Base-by-base conservation (phyloP, 2,113 vertebrate species). In the Saccopteryx bilineata region DNA sequence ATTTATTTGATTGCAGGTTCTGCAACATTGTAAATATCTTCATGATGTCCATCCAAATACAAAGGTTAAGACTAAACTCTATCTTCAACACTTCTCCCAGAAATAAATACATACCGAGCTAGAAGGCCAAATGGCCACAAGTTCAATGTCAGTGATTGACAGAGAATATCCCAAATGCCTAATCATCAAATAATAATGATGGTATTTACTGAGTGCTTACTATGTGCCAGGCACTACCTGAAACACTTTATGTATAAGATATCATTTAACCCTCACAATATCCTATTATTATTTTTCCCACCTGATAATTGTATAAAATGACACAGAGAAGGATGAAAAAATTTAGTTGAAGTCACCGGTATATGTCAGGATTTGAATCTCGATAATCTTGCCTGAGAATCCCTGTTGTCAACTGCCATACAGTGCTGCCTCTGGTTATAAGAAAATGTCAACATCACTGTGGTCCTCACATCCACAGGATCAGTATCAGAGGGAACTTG, bases 51-150 rank as follows among this genome's bases (percentile, higher is more conserved):
- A 80, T 33, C 31, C 54, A 66, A 69, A 95, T 56, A 24, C 71
- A 68, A 50, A 83, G 28, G 19, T 10, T 33, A 83, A 69, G 21
- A 81, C 56, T n/a, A 69, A 52, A 68, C 15, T 79, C 63, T 80
- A 33, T 69, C 76, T 72, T 92, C 81, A 48, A 26, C 31, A 82
- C 50, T 95, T 97, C 82, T 93, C 52, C n/a, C 15, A 21, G 19
- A 88, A 87, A 84, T 50, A 90, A 28, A 28, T 14, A 46, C 8
- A 13, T 65, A 78, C 11, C n/a, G 50, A 85, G 46, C 50, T 14
- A 69, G 63, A 75, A 92, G 31, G 31, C 31, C 33, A 82, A 46
- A 2, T 5, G 18, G 26, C 18, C 80, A 0, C 58, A 76, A 72
- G 74, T 94, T 90, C 58, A 65, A 56, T n/a, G 15, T n/a, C 61